Evolutionary conservation across 2,797 vertebrate genomes (phyloP).

Genomic region (Taenioides sp.): DNA sequence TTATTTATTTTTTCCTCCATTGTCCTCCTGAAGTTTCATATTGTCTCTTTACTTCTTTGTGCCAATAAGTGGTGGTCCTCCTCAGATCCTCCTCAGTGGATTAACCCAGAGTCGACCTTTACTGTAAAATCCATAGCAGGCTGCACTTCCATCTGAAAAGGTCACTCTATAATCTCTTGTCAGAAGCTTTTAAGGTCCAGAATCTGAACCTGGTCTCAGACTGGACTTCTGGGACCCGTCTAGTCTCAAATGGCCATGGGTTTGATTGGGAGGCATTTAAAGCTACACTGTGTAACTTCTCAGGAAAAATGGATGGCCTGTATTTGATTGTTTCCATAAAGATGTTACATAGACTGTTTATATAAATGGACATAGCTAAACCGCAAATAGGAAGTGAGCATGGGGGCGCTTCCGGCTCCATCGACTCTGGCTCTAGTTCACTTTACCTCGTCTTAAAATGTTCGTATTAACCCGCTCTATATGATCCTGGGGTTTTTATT

Average conservation of each 20-base stretch:
- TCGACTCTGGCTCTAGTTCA: no score
- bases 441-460: no score
- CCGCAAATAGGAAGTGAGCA: no score
- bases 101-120: slow-evolving; percentile 6
- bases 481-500: no score
- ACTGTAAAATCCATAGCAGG: slow-evolving; percentile 6
- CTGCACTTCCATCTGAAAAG: not conserved
- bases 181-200: not conserved
- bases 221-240: not conserved
- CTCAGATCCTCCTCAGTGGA: not conserved
- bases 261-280: not conserved
- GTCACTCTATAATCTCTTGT: slow-evolving; percentile 7
- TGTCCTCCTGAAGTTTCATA: no score
- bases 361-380: no score
- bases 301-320: not conserved
- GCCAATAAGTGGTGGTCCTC: not conserved
- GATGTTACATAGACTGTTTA: no score
- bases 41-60: not conserved
- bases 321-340: no score
- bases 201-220: not conserved
- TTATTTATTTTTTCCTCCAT: no score
- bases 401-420: no score
- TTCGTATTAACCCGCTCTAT: no score
- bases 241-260: not conserved
- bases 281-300: not conserved